Conservation (phyloP, 2,113 vertebrate genomes). For the Columba livia region DNA sequence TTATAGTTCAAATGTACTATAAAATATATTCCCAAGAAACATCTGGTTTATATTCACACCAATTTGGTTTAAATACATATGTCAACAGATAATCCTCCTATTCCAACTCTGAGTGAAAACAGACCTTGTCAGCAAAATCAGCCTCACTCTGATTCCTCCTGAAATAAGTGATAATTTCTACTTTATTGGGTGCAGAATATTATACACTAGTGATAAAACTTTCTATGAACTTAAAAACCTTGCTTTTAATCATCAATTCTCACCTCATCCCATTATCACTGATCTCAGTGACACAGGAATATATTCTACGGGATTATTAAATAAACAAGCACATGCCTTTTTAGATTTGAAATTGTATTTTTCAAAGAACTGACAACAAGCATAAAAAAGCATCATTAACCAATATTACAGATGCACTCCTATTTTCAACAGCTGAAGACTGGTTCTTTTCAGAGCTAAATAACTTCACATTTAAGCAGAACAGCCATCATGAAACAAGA, state of each 20-base stretch:
- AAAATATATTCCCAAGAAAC: background rate
- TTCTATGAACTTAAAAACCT: background rate
- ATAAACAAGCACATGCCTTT: background rate
- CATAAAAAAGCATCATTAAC: background rate
- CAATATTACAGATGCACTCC: background rate
- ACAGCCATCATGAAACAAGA: background rate
- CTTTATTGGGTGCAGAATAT: background rate
- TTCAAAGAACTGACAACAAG: background rate
- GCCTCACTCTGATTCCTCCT: background rate
- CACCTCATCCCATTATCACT: background rate
- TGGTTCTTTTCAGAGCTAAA: background rate
- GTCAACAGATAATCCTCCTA: conserved; percentile 24
- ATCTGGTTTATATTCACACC: conserved; percentile 23
- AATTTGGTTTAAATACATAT: background rate
- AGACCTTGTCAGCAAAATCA: background rate
- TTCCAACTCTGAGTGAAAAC: background rate
- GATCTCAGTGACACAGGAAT: background rate
- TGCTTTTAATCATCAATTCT: background rate
- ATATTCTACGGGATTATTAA: background rate
- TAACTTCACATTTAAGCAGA: background rate
- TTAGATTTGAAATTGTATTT: background rate
- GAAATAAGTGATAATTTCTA: background rate
- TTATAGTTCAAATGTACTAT: background rate
- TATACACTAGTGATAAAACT: background rate
- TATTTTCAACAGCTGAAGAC: background rate